Evolutionary conservation across 2,888 invertebrate species (phyloP).

Genomic region (Endomychus coccineus): DNA sequence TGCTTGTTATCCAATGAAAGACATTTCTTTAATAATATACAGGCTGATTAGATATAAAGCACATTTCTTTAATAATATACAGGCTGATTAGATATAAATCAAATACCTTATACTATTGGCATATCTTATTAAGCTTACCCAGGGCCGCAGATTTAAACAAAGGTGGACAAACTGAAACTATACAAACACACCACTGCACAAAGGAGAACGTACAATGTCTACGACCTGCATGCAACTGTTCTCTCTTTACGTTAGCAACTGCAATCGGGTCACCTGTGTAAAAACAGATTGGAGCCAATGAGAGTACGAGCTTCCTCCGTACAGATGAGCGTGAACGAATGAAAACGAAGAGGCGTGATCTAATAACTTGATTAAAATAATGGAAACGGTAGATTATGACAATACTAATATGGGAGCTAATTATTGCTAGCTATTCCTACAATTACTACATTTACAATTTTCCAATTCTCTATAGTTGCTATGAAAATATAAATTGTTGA

Average conservation of each 20-base stretch:
- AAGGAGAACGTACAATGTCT: slow-evolving; percentile 5
- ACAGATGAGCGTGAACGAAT: slow-evolving; percentile 26
- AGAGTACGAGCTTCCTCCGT: slow-evolving; percentile 21
- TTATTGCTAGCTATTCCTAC: too few species aligned
- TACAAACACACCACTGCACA: slow-evolving; percentile 21
- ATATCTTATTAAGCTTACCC: slow-evolving; percentile 38
- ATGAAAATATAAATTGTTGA: too few species aligned
- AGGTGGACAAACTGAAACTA: slow-evolving; percentile 25
- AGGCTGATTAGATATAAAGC: neutral
- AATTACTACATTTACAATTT: too few species aligned
- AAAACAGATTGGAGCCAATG: slow-evolving; percentile 33
- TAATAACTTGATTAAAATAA: slow-evolving; percentile 39
- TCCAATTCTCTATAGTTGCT: too few species aligned
- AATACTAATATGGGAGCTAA: slow-evolving; percentile 44
- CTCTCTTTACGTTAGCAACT: slow-evolving; percentile 30
- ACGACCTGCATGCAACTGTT: slow-evolving; percentile 40
- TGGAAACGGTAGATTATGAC: slow-evolving; percentile 42
- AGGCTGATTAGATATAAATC: neutral
- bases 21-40: slow-evolving; percentile 7
- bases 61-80: slow-evolving; percentile 7
- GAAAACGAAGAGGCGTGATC: slow-evolving; percentile 28
- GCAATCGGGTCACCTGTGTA: slow-evolving; percentile 29
- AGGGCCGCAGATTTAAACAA: slow-evolving; percentile 35
- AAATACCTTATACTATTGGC: slow-evolving; percentile 3
- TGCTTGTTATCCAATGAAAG: too few species aligned